Evolutionary conservation across 2,888 invertebrate genomes (phyloP), one percentile per base, ranked within the genome.

Genomic region (Sylvicola cinctus): DNA sequence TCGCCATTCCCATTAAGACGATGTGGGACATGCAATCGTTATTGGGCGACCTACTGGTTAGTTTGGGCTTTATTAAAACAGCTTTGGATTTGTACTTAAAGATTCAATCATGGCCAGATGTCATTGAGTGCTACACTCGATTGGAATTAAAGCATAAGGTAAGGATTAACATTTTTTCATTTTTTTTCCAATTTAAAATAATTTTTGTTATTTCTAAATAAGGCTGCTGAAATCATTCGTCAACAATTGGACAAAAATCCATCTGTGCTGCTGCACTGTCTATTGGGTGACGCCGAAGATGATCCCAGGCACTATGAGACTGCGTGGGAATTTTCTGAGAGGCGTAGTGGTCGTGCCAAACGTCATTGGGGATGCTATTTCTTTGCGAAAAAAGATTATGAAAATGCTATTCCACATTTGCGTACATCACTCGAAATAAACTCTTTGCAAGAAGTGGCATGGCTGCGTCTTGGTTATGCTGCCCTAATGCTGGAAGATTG

Each of bases 271-370:
- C 58, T 96, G 15, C 83, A 81, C 62, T 95, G 95, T 53, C 66
- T 87, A 28, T 65, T 96, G n/a, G 91, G 91, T 3, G 90, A 93
- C 57, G 77, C 81, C 4, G 68, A 68, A 38, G 78, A 84, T 46
- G 75, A 91, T 45, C 60, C 72, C 0, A 62, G 64, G 12, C 77
- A 74, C 48, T 98, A 88, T 50, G 73, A 81, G 46, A 79, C 74
- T 46, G 96, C 95, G 0, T 95, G 95, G 90, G 71, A 80, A 45
- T 63, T 93, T 41, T 91, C 91, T 0, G 68, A 71, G 6, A 62
- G 73, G 36, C 72, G 67, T 34, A 88, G 84, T 55, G 78, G 84
- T 33, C 63, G 83, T 35, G 90, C 87, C 0, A 84, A 88, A 52
- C 65, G 84, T 16, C 83, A 88, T 47, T 81, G 95, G 75, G 96